Percentiles rank a stretch among this genome's conserved stretches.
These are phyloP conservation scores for Dreissena rostriformis DNA, from an alignment of 1,140 invertebrate genomes.

Conservation along the genomic window DNA sequence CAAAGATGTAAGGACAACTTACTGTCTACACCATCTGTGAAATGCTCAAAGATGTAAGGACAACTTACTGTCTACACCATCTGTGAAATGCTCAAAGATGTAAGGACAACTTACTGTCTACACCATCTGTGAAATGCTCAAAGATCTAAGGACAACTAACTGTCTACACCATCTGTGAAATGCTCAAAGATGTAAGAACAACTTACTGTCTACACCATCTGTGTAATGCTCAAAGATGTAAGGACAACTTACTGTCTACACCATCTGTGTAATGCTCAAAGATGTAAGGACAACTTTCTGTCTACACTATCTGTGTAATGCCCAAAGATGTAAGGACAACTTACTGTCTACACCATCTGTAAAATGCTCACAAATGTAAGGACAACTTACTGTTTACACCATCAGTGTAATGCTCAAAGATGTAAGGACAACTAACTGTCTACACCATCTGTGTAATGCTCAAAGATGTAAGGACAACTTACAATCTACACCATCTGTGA, in stretches of 20 bases:
- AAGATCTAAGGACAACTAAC: conserved; percentile 88
- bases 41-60: conserved; percentile 96
- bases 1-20: conserved; percentile 90
- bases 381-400: conserved; percentile 88
- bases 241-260: conserved; percentile 86
- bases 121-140: conserved; percentile 97
- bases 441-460: conserved; percentile 96
- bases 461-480: conserved; percentile 90
- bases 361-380: conserved; percentile 98
- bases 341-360: conserved; percentile 94
- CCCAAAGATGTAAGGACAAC: conserved; percentile 92
- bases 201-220: conserved; percentile 92
- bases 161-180: conserved; percentile 96
- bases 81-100: conserved; percentile 98
- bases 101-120: conserved; percentile 87
- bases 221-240: conserved; percentile 98
- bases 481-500: conserved; percentile 95
- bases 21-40: conserved; percentile 95
- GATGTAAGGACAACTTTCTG: conserved; percentile 85
- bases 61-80: conserved; percentile 91
- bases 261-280: conserved; percentile 98
- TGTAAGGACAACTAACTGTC: conserved; percentile 87
- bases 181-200: conserved; percentile 94
- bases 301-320: conserved; percentile 97
- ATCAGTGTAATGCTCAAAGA: conserved; percentile 98